Conservation (phyloP, 1,140 invertebrate species). For the Drosophila miranda region DNA sequence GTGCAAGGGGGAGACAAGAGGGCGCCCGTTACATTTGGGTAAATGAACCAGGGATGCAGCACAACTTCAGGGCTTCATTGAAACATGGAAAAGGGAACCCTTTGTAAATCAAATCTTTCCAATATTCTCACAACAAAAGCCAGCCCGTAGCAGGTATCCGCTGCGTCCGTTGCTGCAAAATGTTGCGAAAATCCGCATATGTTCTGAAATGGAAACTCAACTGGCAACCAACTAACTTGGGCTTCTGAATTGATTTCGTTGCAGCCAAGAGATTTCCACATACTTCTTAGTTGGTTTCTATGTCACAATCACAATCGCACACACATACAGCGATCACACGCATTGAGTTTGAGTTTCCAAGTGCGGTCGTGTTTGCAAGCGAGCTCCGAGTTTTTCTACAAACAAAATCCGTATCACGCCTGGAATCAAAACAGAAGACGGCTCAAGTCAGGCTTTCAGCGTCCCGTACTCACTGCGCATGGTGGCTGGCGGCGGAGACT, state of each 20-base stretch:
- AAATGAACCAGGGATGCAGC: slow-evolving; percentile 44
- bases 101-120: background rate
- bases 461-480: too few species aligned
- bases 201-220: slow-evolving; percentile 64
- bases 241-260: slow-evolving; percentile 64
- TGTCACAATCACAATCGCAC: slow-evolving; percentile 69
- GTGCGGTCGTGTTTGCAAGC: too few species aligned
- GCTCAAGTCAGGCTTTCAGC: too few species aligned
- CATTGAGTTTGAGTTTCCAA: too few species aligned
- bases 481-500: too few species aligned
- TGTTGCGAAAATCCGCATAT: slow-evolving; percentile 52
- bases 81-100: slow-evolving; percentile 19
- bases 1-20: slow-evolving; percentile 30
- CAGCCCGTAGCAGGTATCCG: too few species aligned
- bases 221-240: slow-evolving; percentile 46
- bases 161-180: slow-evolving; percentile 16
- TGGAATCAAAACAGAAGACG: too few species aligned
- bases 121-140: too few species aligned
- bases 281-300: slow-evolving; percentile 80
- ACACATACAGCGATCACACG: too few species aligned
- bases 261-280: slow-evolving; percentile 75
- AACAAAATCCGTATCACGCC: too few species aligned
- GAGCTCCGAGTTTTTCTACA: too few species aligned
- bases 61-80: slow-evolving; percentile 30
- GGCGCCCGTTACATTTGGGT: slow-evolving; percentile 42